These are phyloP conservation scores for Salvelinus namaycush DNA, from an alignment of 2,113 vertebrate species.

Conservation along the genomic window DNA sequence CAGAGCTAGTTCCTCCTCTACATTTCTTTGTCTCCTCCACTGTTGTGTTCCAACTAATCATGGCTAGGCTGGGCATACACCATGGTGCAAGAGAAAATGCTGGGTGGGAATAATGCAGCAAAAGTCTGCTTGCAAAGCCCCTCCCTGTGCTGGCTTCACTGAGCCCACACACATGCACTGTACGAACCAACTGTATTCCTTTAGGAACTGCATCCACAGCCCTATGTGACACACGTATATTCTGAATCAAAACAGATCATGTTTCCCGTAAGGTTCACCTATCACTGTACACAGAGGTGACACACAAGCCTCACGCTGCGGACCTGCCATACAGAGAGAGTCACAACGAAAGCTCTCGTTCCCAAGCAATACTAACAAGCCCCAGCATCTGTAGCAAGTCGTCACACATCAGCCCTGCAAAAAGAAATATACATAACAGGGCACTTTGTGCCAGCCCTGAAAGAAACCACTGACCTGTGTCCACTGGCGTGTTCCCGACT, in stretches of 20 bases:
- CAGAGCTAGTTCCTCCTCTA: constrained; percentile 34
- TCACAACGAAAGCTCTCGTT: constrained; percentile 19
- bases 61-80: constrained; percentile 44
- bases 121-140: constrained; percentile 64
- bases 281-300: constrained; percentile 39
- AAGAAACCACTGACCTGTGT: constrained; percentile 88
- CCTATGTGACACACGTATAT: constrained; percentile 24
- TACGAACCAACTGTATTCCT: constrained; percentile 47
- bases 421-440: constrained; percentile 43
- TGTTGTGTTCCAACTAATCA: constrained; percentile 58
- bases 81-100: constrained; percentile 54
- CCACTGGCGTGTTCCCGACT: constrained; percentile 77
- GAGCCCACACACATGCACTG: constrained; percentile 44
- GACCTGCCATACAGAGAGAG: background rate
- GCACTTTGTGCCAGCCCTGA: constrained; percentile 53
- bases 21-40: constrained; percentile 62
- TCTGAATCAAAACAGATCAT: constrained; percentile 20
- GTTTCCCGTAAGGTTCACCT: constrained; percentile 33
- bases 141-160: constrained; percentile 61
- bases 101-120: constrained; percentile 67
- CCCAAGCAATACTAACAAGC: constrained; percentile 48
- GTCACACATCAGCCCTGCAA: constrained; percentile 64
- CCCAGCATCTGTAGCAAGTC: constrained; percentile 63
- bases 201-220: constrained; percentile 39
- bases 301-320: constrained; percentile 24